Conservation (phyloP, 2,888 invertebrate genomes). For the Ornithoptera alexandrae region DNA sequence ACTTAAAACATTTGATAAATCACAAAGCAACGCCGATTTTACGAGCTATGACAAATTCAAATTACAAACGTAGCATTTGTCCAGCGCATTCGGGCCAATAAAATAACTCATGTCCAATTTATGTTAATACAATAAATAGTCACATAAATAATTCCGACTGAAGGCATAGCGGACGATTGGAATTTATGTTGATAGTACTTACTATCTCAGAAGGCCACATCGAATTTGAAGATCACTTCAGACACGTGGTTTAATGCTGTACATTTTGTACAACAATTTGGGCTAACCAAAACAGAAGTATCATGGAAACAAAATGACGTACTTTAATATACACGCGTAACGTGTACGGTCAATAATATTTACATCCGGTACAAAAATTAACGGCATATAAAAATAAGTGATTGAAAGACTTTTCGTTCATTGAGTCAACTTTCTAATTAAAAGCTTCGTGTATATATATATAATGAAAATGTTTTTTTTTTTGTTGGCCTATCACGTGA, state of each 20-base stretch:
- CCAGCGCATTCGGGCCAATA: slow-evolving; percentile 69
- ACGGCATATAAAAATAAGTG: too few species aligned
- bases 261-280: neutral
- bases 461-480: too few species aligned
- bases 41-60: slow-evolving; percentile 76
- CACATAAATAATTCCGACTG: slow-evolving; percentile 71
- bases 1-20: slow-evolving; percentile 29
- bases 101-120: slow-evolving; percentile 80
- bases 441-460: too few species aligned
- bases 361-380: too few species aligned
- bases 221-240: slow-evolving; percentile 14
- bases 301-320: too few species aligned
- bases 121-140: slow-evolving; percentile 80
- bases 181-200: slow-evolving; percentile 66
- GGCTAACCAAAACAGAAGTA: neutral
- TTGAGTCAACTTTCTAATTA: too few species aligned
- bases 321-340: too few species aligned
- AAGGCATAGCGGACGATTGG: slow-evolving; percentile 69
- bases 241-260: slow-evolving; percentile 1
- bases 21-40: slow-evolving; percentile 65
- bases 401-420: too few species aligned
- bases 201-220: slow-evolving; percentile 49
- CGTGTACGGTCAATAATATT: too few species aligned
- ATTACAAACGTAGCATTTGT: slow-evolving; percentile 74
- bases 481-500: too few species aligned